Evolutionary conservation across 1,140 invertebrate genomes (phyloP), one percentile per base, ranked within the genome.

Genomic region (Formica selysi): DNA sequence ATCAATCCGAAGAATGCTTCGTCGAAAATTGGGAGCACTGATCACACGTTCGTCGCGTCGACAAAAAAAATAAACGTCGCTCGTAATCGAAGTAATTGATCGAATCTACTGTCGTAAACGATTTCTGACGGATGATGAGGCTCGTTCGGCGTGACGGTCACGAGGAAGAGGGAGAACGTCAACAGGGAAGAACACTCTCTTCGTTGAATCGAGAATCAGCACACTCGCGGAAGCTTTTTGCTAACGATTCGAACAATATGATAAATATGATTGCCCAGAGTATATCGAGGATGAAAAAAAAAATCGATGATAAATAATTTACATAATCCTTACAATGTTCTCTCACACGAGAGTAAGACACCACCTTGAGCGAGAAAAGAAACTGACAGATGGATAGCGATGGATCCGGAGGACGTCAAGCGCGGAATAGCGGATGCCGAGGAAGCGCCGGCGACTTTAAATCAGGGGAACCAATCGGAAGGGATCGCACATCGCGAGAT

Each of bases 361-460:
- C 11, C 10, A 19, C 11, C 48, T 19, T 5, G 8, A 4, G 48
- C 1, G 13, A 51, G 16, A 51, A 51, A 51, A 6, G 48, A 51
- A 51, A 3, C 16, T 51, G 48, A 51, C 48, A 16, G 48, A 51
- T 19, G 48, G 13, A 4, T 7, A 4, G 2, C 29, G 13, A 62
- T 2, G 41, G 41, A 44, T 32, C 10, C 44, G 29, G 13, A 36
- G 13, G 54, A 61, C 13, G 26, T n/a, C 54, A 6, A 13, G 16
- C 32, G 32, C 32, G 54, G 8, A 76, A 38, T 32, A 71, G 19
- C 11, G 29, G 48, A n/a, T 44, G 36, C 51, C 36, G 26, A 29
- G 16, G 76, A 81, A 70, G 67, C 19, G 61, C 22, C 68, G 76
- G 54, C 29, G 62, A 11, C 38, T 73, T 80, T 87, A 59, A 36